These are phyloP conservation scores for Pantala flavescens DNA, from an alignment of 1,140 invertebrate species.

Conservation along the genomic window DNA sequence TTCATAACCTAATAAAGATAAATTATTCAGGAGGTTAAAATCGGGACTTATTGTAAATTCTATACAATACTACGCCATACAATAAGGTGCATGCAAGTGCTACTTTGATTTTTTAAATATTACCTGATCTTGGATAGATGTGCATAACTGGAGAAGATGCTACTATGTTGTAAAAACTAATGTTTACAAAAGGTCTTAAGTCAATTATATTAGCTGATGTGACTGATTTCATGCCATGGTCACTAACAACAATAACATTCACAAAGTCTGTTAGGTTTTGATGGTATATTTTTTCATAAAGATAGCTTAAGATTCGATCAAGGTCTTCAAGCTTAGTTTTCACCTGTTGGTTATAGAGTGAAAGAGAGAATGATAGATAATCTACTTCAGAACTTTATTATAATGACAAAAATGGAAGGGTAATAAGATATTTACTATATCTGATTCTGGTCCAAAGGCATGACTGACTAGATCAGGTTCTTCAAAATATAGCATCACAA, in stretches of 20 bases:
- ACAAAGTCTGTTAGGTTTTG: conserved; percentile 41
- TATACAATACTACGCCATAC: too few relatives aligned
- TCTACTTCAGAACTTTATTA: too few relatives aligned
- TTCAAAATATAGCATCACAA: conserved; percentile 60
- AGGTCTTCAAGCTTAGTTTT: too few relatives aligned
- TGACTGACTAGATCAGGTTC: conserved; percentile 56
- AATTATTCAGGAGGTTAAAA: too few relatives aligned
- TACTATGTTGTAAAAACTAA: conserved; percentile 36
- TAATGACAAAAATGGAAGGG: too few relatives aligned
- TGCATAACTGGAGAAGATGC: conserved; percentile 39
- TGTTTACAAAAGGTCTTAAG: conserved; percentile 43
- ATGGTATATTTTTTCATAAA: conserved; percentile 41
- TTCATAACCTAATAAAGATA: too few relatives aligned
- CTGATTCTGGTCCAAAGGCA: conserved; percentile 36
- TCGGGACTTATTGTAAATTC: too few relatives aligned
- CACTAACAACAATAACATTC: conserved; percentile 59
- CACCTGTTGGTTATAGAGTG: too few relatives aligned
- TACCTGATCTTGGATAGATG: conserved; percentile 38
- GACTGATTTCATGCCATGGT: conserved; percentile 61
- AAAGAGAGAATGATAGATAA: too few relatives aligned
- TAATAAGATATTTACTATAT: conserved; percentile 31
- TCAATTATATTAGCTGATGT: conserved; percentile 43
- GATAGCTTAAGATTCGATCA: conserved; percentile 30
- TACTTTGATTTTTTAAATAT: too few relatives aligned
- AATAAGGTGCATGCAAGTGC: too few relatives aligned